phyloP scores from a whole-genome alignment of 2,113 vertebrate species.

The Neolamprologus sp. region DNA sequence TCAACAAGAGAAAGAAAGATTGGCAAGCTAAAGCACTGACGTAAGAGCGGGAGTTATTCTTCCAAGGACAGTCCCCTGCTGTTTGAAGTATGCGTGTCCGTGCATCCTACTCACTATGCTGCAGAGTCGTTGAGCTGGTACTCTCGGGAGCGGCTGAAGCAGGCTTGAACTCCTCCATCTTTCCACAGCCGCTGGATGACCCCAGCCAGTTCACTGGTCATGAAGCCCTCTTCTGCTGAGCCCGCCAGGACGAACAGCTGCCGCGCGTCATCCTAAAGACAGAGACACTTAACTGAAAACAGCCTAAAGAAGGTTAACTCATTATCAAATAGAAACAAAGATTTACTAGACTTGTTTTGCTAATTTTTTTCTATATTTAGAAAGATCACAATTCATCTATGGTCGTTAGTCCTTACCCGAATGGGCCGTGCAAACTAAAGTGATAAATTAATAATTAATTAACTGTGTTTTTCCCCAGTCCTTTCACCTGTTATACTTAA shows the following conservation, averaged over 20 bases:
- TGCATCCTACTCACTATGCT: conserved; percentile 85
- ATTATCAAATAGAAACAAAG: not conserved
- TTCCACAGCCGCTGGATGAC: conserved; percentile 96
- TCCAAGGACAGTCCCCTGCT: not conserved
- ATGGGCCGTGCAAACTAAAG: not conserved
- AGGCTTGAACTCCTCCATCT: conserved; percentile 89
- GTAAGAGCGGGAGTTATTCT: not conserved
- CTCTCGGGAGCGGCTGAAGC: conserved; percentile 93
- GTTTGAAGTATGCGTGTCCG: not conserved
- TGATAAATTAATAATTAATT: not conserved
- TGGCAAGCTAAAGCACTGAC: not conserved
- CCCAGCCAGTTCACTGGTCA: conserved; percentile 90
- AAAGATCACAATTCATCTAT: not conserved
- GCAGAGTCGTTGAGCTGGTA: conserved; percentile 99
- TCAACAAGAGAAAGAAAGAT: not conserved
- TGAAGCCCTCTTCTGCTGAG: conserved; percentile 92
- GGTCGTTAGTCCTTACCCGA: not conserved
- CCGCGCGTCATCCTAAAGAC: conserved; percentile 88
- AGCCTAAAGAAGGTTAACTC: not conserved
- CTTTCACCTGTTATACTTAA: not conserved
- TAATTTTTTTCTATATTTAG: not conserved
- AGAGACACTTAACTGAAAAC: not conserved
- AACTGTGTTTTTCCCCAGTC: not conserved
- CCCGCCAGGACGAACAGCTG: conserved; percentile 92
- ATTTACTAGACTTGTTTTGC: not conserved